Conservation (phyloP, 2,113 vertebrate genomes). For the Procavia capensis region DNA sequence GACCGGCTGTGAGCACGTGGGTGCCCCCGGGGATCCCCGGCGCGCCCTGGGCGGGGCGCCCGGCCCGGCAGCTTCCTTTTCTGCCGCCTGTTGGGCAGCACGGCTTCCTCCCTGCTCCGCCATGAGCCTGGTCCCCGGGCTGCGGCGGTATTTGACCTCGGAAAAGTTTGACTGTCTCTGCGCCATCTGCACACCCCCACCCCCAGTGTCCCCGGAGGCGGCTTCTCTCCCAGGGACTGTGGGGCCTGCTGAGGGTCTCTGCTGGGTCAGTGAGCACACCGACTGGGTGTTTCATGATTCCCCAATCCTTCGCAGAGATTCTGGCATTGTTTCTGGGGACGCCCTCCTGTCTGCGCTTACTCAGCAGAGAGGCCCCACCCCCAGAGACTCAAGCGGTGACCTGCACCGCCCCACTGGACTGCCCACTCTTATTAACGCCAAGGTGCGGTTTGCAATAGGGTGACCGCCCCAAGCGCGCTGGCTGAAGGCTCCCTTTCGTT, state of each 20-base stretch:
- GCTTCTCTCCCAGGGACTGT: conserved; percentile 20
- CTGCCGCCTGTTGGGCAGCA: conserved; percentile 61
- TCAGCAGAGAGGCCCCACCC: conserved; percentile 12
- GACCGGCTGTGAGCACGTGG: conserved; percentile 64
- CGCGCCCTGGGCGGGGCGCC: conserved; percentile 30
- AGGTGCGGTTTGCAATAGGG: not conserved
- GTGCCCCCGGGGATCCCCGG: conserved; percentile 34
- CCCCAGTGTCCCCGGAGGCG: not conserved
- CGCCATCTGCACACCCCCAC: conserved; percentile 3
- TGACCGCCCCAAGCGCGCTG: not conserved
- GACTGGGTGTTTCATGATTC: not conserved
- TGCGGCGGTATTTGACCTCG: conserved; percentile 29
- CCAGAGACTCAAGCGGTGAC: not conserved
- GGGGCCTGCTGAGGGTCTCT: not conserved
- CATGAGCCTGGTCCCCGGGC: conserved; percentile 18
- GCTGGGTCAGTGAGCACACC: not conserved
- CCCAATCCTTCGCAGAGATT: not conserved
- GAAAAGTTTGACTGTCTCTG: conserved; percentile 66
- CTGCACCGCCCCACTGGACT: not conserved
- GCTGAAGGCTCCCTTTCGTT: not conserved
- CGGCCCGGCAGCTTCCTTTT: conserved; percentile 53
- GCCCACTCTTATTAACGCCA: not conserved
- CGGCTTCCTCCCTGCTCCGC: conserved; percentile 48
- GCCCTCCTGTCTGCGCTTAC: not conserved
- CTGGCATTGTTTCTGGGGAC: conserved; percentile 29